phyloP scores from a whole-genome alignment of 2,797 vertebrate genomes.

The Enoplosus armatus region DNA sequence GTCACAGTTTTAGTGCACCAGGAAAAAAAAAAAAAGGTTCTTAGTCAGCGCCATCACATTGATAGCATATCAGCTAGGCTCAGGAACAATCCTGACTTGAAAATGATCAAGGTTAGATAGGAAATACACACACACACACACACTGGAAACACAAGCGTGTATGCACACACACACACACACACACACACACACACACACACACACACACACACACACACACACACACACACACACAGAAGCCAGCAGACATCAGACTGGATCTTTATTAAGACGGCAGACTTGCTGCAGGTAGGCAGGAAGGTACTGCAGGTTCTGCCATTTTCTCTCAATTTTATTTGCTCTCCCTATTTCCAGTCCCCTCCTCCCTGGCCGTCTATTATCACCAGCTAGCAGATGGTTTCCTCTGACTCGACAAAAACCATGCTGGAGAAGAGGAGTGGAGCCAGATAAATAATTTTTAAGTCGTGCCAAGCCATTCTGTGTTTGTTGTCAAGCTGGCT shows the following conservation, averaged over 20 bases:
- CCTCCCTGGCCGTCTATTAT: slow-evolving; percentile 87
- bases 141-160: slow-evolving; percentile 8
- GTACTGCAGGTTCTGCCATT: slow-evolving; percentile 73
- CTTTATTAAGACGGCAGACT: slow-evolving; percentile 77
- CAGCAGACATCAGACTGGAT: slow-evolving; percentile 65
- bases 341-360: slow-evolving; percentile 71
- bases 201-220: slow-evolving; percentile 18
- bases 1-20: slow-evolving; percentile 56
- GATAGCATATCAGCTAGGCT: slow-evolving; percentile 65
- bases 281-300: slow-evolving; percentile 68
- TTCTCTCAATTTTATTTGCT: slow-evolving; percentile 80
- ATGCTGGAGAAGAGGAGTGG: slow-evolving; percentile 66
- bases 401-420: slow-evolving; percentile 82
- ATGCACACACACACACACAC: slow-evolving; percentile 8
- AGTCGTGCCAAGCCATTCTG: slow-evolving; percentile 69
- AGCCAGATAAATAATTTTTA: slow-evolving; percentile 74
- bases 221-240: slow-evolving; percentile 19
- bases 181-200: slow-evolving; percentile 20
- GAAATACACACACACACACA: slow-evolving; percentile 38
- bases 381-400: slow-evolving; percentile 85
- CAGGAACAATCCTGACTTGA: slow-evolving; percentile 72
- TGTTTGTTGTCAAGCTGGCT: slow-evolving; percentile 71
- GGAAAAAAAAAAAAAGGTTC: slow-evolving; percentile 41
- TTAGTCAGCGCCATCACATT: slow-evolving; percentile 62
- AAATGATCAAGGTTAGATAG: slow-evolving; percentile 77